These are phyloP conservation scores for Trichogramma evanescens DNA, from an alignment of 2,888 invertebrate genomes.

Conservation along the genomic window DNA sequence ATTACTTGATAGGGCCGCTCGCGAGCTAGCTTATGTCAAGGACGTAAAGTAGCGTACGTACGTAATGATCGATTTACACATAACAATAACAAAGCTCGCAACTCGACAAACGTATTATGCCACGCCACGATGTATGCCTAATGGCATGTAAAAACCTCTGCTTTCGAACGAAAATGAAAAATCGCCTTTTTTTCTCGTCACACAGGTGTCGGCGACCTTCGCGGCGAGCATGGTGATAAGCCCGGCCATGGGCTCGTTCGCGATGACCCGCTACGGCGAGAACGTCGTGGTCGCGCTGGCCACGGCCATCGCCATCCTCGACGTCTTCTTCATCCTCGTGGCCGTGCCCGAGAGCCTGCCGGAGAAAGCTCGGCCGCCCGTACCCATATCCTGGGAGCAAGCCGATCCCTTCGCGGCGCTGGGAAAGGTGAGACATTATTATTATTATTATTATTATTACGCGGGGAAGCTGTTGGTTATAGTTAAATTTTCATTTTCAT, in stretches of 20 bases:
- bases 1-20: too few relatives aligned
- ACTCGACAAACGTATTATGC: too few relatives aligned
- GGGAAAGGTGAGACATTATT: slow-evolving; percentile 49
- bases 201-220: slow-evolving; percentile 87
- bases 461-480: too few relatives aligned
- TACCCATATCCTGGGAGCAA: slow-evolving; percentile 92
- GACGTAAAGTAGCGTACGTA: too few relatives aligned
- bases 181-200: slow-evolving; percentile 1
- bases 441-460: background rate
- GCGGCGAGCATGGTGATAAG: slow-evolving; percentile 98
- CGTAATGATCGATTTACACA: too few relatives aligned
- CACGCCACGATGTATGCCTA: too few relatives aligned
- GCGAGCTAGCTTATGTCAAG: too few relatives aligned
- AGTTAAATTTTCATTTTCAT: background rate
- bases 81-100: too few relatives aligned
- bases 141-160: too few relatives aligned
- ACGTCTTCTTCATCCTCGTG: slow-evolving; percentile 96
- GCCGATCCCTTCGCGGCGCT: slow-evolving; percentile 87
- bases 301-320: slow-evolving; percentile 89
- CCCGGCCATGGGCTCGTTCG: slow-evolving; percentile 88
- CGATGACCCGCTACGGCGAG: slow-evolving; percentile 77
- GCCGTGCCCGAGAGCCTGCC: slow-evolving; percentile 98
- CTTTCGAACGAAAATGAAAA: too few relatives aligned
- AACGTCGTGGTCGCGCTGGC: slow-evolving; percentile 76
- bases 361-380: slow-evolving; percentile 72